These are phyloP conservation scores for Mimas tiliae DNA, from an alignment of 2,888 invertebrate species.

Conservation along the genomic window DNA sequence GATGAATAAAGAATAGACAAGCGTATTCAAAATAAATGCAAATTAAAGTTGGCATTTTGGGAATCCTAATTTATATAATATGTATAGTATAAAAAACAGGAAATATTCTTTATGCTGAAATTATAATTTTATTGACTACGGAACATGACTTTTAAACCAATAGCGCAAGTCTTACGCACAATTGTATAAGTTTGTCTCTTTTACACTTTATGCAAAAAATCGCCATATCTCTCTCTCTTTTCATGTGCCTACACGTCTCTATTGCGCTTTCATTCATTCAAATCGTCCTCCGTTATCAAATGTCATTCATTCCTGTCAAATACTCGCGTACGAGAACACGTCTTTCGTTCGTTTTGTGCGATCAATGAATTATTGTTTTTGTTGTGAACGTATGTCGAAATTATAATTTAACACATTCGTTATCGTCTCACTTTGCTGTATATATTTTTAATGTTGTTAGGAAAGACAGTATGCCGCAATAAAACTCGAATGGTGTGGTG, in stretches of 20 bases:
- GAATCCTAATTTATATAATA: too few species aligned
- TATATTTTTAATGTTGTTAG: conserved; percentile 51
- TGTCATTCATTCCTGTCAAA: conserved; percentile 39
- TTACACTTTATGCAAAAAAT: background rate
- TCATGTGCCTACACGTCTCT: conserved; percentile 1
- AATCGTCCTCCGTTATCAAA: conserved; percentile 21
- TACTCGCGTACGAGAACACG: conserved; percentile 37
- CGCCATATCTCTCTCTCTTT: conserved; percentile 12
- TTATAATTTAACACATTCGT: conserved; percentile 44
- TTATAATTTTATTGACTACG: background rate
- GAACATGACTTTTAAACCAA: background rate
- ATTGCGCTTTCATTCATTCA: conserved; percentile 19
- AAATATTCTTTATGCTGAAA: background rate
- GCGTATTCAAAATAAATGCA: too few species aligned
- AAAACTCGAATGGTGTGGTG: conserved; percentile 44
- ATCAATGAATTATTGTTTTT: conserved; percentile 79
- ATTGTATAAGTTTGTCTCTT: background rate
- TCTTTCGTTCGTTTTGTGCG: conserved; percentile 47
- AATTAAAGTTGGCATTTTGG: too few species aligned
- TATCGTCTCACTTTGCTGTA: conserved; percentile 34
- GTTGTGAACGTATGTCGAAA: conserved; percentile 63
- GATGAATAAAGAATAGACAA: too few species aligned
- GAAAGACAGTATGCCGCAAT: conserved; percentile 55
- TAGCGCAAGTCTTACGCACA: background rate
- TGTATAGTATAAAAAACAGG: too few species aligned